Conservation (phyloP, 1,140 invertebrate species). For the Bombus pyrosoma region DNA sequence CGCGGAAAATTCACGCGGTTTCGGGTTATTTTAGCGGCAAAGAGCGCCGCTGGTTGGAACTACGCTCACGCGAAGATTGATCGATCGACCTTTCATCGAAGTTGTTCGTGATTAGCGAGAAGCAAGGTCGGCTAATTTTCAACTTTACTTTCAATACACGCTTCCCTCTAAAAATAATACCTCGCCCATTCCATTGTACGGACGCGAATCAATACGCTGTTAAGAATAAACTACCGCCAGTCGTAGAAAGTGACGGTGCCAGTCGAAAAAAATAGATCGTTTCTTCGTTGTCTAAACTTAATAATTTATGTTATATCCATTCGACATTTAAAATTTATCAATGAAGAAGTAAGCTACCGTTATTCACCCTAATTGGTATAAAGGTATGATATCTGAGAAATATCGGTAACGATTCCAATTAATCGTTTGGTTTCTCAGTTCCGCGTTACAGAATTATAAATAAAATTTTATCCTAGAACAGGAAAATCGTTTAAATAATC, state of each 20-base stretch:
- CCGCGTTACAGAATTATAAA: neutral
- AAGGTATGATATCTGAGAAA: neutral
- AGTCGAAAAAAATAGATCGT: neutral
- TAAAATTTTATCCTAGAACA: neutral
- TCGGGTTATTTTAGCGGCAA: neutral
- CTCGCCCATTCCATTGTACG: neutral
- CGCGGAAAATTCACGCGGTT: slow-evolving; percentile 10
- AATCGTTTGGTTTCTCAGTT: neutral
- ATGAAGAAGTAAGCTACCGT: too few relatives aligned
- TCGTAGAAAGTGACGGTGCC: neutral
- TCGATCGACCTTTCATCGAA: slow-evolving; percentile 47
- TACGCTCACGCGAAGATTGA: slow-evolving; percentile 15
- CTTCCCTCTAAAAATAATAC: slow-evolving; percentile 39
- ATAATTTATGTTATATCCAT: neutral
- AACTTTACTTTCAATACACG: slow-evolving; percentile 48
- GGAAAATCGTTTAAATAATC: slow-evolving; percentile 5
- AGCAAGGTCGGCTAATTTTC: slow-evolving; percentile 52
- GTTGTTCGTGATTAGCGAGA: slow-evolving; percentile 37
- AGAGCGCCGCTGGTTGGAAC: too few relatives aligned
- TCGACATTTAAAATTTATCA: too few relatives aligned
- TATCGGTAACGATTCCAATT: slow-evolving; percentile 13
- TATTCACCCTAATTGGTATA: neutral
- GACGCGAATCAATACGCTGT: slow-evolving; percentile 29
- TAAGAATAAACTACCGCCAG: slow-evolving; percentile 38
- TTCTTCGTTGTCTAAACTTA: neutral